Percentiles rank a stretch among this genome's conserved stretches.
These are phyloP conservation scores for Xestia c-nigrum DNA, from an alignment of 2,888 invertebrate genomes.

Conservation along the genomic window DNA sequence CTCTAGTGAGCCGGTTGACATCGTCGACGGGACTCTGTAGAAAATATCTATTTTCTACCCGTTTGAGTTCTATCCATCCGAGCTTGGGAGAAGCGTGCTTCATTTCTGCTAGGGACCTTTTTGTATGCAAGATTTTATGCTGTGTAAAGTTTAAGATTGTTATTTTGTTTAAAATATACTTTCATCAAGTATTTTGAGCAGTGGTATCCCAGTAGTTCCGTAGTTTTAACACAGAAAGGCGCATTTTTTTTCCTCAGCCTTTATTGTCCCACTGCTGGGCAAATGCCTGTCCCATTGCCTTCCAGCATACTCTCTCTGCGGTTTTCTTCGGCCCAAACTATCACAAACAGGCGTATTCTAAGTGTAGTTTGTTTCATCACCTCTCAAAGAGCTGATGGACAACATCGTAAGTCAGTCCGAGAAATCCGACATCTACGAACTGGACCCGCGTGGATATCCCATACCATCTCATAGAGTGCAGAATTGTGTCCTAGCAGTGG, in stretches of 20 bases:
- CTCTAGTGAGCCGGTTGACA: constrained; percentile 63
- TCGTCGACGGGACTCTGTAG: constrained; percentile 62
- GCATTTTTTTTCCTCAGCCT: no score
- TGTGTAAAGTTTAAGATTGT: not conserved
- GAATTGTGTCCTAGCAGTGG: not conserved
- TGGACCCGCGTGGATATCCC: not conserved
- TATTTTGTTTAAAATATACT: not conserved
- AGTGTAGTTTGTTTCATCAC: no score
- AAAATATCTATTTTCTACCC: constrained; percentile 72
- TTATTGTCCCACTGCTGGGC: no score
- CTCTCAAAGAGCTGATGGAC: no score
- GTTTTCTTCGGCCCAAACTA: no score
- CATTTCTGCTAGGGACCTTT: constrained; percentile 47
- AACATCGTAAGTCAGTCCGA: no score
- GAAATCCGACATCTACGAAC: no score
- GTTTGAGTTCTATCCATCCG: constrained; percentile 60
- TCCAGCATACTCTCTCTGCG: no score
- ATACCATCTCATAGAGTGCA: not conserved
- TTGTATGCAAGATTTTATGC: constrained; percentile 26
- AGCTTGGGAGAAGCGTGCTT: constrained; percentile 44
- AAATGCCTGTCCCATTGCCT: no score
- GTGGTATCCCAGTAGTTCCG: not conserved
- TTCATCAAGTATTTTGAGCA: not conserved
- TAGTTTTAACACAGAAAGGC: not conserved
- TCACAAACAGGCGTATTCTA: no score